A percentile compares a stretch with the other conserved stretches of the same genome.
Conservation (phyloP, 2,888 invertebrate species). For the Calephelis perditalis region DNA sequence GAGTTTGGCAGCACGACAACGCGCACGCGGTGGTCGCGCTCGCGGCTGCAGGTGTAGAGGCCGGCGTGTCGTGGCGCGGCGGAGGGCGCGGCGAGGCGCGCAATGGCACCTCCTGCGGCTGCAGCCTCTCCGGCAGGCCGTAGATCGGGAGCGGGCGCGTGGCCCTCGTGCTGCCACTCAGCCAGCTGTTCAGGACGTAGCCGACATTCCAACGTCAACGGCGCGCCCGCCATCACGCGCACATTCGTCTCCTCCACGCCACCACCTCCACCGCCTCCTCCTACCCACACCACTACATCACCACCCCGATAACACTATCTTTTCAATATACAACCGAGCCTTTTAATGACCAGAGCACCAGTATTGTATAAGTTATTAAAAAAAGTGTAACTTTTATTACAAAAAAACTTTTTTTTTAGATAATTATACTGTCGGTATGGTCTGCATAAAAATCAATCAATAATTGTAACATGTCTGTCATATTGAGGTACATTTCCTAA, state of each 20-base stretch:
- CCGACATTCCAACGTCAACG: conserved; percentile 57
- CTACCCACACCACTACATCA: conserved; percentile 1
- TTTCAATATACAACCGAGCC: too few species aligned
- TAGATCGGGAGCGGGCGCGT: conserved; percentile 42
- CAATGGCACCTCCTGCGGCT: conserved; percentile 36
- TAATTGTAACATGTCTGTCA: too few species aligned
- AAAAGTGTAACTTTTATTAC: too few species aligned
- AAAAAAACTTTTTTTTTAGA: too few species aligned
- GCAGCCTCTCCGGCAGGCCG: conserved; percentile 36
- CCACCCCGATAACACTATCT: background rate
- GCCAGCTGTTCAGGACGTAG: conserved; percentile 45
- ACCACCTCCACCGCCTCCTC: conserved; percentile 16
- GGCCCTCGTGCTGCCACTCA: conserved; percentile 42
- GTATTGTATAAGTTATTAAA: too few species aligned
- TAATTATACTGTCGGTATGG: too few species aligned
- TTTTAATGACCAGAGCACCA: too few species aligned
- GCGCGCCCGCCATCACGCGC: conserved; percentile 51
- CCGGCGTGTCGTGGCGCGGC: conserved; percentile 49
- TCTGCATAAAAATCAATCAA: too few species aligned
- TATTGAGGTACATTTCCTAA: too few species aligned
- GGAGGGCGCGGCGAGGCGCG: conserved; percentile 43
- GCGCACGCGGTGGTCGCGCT: conserved; percentile 44
- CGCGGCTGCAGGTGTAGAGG: conserved; percentile 51
- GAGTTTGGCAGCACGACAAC: conserved; percentile 39
- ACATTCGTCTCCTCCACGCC: conserved; percentile 36